Percentiles rank a stretch among this genome's conserved stretches.
Evolutionary conservation across 1,140 invertebrate genomes (phyloP).

Genomic region (Apis dorsata): DNA sequence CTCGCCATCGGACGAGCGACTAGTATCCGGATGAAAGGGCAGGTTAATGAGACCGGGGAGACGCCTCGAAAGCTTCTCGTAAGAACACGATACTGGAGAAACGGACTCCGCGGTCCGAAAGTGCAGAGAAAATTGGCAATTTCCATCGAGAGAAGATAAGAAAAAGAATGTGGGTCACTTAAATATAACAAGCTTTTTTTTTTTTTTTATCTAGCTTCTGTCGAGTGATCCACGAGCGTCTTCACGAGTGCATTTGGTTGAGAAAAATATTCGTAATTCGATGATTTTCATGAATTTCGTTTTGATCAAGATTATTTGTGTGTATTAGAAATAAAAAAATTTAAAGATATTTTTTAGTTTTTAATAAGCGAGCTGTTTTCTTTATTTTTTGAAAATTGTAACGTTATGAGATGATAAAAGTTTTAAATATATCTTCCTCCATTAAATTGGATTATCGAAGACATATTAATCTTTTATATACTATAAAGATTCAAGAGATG

Average conservation of each 20-base stretch:
- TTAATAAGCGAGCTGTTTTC: too few relatives aligned
- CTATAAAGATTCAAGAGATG: too few relatives aligned
- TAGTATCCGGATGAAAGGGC: slow-evolving; percentile 27
- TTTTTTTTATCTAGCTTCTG: not conserved
- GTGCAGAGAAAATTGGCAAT: slow-evolving; percentile 9
- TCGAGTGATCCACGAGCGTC: not conserved
- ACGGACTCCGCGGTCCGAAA: not conserved
- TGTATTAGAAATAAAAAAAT: too few relatives aligned
- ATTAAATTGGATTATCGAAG: not conserved
- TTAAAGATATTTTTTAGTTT: too few relatives aligned
- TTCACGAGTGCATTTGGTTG: not conserved
- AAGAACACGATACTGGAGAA: not conserved
- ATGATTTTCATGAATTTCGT: too few relatives aligned
- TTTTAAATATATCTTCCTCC: not conserved
- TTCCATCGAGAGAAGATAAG: not conserved
- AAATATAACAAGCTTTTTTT: not conserved
- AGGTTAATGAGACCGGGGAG: slow-evolving; percentile 23
- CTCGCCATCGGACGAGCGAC: slow-evolving; percentile 11
- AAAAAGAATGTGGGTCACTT: not conserved
- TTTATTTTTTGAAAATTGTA: too few relatives aligned
- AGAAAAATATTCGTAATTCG: too few relatives aligned
- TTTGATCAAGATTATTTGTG: too few relatives aligned
- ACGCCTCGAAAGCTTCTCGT: slow-evolving; percentile 20
- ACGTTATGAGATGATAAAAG: too few relatives aligned
- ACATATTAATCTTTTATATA: not conserved